phyloP scores from a whole-genome alignment of 1,140 invertebrate species.

The Capitella teleta region DNA sequence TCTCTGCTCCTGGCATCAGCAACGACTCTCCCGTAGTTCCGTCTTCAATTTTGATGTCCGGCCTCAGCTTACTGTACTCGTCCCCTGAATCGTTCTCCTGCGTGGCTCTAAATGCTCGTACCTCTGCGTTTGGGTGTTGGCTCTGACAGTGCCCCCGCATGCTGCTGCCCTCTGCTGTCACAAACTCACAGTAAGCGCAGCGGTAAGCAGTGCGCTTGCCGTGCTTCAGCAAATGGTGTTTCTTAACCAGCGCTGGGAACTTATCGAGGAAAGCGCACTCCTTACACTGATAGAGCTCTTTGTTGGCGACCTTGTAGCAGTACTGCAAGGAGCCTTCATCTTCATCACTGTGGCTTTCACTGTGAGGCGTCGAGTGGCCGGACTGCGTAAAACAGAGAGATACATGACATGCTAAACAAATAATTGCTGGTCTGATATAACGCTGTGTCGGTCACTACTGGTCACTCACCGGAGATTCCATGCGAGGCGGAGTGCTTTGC shows the following conservation, averaged over 20 bases:
- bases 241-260: constrained; percentile 8
- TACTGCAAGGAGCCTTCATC: constrained; percentile 1
- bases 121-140: constrained; percentile 1
- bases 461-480: background rate
- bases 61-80: background rate
- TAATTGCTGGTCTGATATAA: background rate
- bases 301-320: constrained; percentile 3
- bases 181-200: constrained; percentile 10
- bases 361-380: background rate
- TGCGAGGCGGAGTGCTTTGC: background rate
- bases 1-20: background rate
- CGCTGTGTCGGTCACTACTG: background rate
- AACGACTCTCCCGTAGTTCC: background rate
- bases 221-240: constrained; percentile 10
- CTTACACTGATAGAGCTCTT: constrained; percentile 9
- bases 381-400: too few relatives aligned
- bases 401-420: constrained; percentile 1
- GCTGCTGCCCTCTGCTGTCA: constrained; percentile 7
- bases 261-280: constrained; percentile 9
- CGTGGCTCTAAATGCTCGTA: background rate
- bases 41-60: background rate
- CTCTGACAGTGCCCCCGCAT: constrained; percentile 5
- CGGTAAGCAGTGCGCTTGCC: constrained; percentile 3
- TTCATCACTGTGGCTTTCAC: background rate
- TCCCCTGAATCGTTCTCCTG: background rate